Evolutionary conservation across 2,113 vertebrate genomes (phyloP).

Genomic region (Brevimyrus niger): DNA sequence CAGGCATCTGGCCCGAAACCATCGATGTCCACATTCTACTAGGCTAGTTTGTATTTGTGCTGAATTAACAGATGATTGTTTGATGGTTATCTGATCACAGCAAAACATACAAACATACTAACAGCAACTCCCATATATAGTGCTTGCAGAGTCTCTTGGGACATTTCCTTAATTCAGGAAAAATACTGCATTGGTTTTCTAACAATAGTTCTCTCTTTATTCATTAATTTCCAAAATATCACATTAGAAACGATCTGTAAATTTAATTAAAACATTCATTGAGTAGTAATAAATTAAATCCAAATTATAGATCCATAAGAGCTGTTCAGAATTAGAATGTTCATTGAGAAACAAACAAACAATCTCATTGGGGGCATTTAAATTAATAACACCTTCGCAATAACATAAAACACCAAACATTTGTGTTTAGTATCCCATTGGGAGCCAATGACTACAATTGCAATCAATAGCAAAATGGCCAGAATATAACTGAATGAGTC

Average conservation of each 20-base stretch:
- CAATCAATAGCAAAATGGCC: no score
- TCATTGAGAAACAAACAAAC: no score
- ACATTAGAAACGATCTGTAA: background rate
- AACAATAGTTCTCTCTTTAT: background rate
- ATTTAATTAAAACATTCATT: background rate
- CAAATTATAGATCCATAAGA: no score
- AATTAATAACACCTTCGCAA: background rate
- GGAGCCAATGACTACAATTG: no score
- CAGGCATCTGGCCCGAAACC: background rate
- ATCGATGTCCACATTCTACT: background rate
- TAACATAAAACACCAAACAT: no score
- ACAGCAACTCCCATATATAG: background rate
- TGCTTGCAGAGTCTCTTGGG: background rate
- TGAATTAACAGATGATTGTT: background rate
- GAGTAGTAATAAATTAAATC: background rate
- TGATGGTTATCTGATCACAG: background rate
- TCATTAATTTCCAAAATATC: background rate
- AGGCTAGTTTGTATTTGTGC: background rate
- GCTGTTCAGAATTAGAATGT: no score
- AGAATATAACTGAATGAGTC: background rate
- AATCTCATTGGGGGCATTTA: no score
- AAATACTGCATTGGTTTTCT: background rate
- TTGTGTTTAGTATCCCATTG: no score
- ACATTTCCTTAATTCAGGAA: background rate
- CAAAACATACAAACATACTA: background rate